Evolutionary conservation across 2,113 vertebrate genomes (phyloP).

Genomic region (Heliornis fulica): DNA sequence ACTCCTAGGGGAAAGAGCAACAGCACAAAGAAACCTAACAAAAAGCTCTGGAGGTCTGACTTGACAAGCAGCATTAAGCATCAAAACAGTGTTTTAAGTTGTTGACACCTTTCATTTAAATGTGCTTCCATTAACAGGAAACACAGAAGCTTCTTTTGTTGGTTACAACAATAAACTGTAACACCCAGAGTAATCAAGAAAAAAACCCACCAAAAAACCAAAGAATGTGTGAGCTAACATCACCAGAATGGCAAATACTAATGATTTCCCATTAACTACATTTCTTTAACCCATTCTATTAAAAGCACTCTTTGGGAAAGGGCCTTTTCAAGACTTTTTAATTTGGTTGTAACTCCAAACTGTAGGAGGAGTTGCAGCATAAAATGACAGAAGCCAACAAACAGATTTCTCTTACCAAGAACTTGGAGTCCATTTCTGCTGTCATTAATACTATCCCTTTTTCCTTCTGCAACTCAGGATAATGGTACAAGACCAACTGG

Average conservation of each 20-base stretch:
- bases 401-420: constrained; percentile 79
- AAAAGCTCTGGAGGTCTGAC: not conserved
- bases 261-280: not conserved
- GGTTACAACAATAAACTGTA: not conserved
- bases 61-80: not conserved
- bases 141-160: not conserved
- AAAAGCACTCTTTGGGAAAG: not conserved
- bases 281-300: not conserved
- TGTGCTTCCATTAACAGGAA: not conserved
- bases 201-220: not conserved
- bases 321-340: not conserved
- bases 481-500: constrained; percentile 93
- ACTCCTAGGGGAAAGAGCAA: not conserved
- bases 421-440: constrained; percentile 88
- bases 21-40: not conserved
- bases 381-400: not conserved
- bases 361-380: not conserved
- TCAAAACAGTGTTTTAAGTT: not conserved
- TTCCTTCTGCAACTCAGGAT: constrained; percentile 86
- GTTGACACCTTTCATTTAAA: not conserved
- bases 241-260: not conserved
- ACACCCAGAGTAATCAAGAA: not conserved
- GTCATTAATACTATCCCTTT: constrained; percentile 95
- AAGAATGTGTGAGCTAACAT: not conserved
- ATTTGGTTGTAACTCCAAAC: not conserved